Evolutionary conservation across 2,797 vertebrate species (phyloP).

Genomic region (Lacerta agilis): DNA sequence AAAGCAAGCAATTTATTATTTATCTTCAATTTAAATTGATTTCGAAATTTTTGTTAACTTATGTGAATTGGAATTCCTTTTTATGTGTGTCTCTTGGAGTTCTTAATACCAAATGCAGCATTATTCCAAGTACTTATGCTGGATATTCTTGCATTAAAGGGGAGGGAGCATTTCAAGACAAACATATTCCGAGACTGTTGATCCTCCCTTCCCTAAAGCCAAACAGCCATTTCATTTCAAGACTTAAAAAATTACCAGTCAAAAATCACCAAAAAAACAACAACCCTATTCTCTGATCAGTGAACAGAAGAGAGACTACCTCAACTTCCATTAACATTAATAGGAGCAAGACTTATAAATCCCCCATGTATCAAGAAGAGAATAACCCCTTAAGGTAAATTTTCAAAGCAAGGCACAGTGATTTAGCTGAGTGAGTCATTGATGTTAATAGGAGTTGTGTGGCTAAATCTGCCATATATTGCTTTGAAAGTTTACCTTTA

Average conservation of each 20-base stretch:
- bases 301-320: slow-evolving; percentile 56
- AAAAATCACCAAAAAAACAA: slow-evolving; percentile 40
- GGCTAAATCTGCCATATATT: slow-evolving; percentile 28
- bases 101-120: slow-evolving; percentile 40
- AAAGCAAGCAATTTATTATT: slow-evolving; percentile 54
- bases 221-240: slow-evolving; percentile 68
- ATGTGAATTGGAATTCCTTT: slow-evolving; percentile 41
- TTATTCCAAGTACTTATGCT: slow-evolving; percentile 31
- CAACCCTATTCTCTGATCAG: slow-evolving; percentile 52
- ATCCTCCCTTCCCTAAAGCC: slow-evolving; percentile 72
- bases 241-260: slow-evolving; percentile 63
- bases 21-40: slow-evolving; percentile 67
- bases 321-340: slow-evolving; percentile 50
- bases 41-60: slow-evolving; percentile 47
- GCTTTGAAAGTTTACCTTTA: slow-evolving; percentile 45
- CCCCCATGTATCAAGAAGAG: slow-evolving; percentile 31
- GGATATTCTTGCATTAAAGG: slow-evolving; percentile 40
- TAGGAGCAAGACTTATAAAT: slow-evolving; percentile 38
- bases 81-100: slow-evolving; percentile 43
- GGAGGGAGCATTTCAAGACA: slow-evolving; percentile 47
- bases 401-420: slow-evolving; percentile 46
- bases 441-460: slow-evolving; percentile 47
- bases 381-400: slow-evolving; percentile 41
- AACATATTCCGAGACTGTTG: slow-evolving; percentile 66
- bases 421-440: slow-evolving; percentile 52